A percentile compares a stretch with the other conserved stretches of the same genome.
These are phyloP conservation scores for Apantesis nais DNA, from an alignment of 2,888 invertebrate genomes.

Conservation along the genomic window DNA sequence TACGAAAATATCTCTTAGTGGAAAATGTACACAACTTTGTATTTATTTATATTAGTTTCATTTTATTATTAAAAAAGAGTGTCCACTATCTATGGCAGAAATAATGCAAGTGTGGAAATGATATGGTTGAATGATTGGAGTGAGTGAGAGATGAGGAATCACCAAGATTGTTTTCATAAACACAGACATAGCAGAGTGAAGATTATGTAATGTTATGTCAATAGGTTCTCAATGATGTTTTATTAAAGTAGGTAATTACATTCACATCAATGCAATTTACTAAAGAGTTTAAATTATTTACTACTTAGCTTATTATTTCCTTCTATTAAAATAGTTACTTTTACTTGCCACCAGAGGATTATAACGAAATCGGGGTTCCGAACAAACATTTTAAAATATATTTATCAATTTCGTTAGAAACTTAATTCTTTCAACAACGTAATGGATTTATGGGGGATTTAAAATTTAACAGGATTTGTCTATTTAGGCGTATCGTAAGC, in stretches of 20 bases:
- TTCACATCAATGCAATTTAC: background rate
- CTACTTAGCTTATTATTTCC: too few relatives aligned
- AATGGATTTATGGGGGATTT: constrained; percentile 60
- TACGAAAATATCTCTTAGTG: background rate
- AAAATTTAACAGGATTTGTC: constrained; percentile 60
- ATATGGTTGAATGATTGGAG: too few relatives aligned
- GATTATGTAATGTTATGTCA: too few relatives aligned
- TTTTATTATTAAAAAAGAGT: too few relatives aligned
- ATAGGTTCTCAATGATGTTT: background rate
- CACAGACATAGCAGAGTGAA: background rate
- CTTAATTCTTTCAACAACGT: constrained; percentile 57
- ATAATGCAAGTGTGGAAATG: background rate
- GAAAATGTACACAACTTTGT: too few relatives aligned
- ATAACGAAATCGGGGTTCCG: background rate
- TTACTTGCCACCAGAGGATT: background rate
- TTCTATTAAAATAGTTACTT: too few relatives aligned
- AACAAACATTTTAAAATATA: background rate
- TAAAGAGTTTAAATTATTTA: background rate
- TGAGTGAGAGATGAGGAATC: background rate
- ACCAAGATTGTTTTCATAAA: background rate
- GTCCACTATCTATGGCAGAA: too few relatives aligned
- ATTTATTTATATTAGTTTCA: too few relatives aligned
- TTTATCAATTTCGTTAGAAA: constrained; percentile 51
- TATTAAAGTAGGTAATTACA: background rate
- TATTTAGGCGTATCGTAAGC: constrained; percentile 61